Conservation (phyloP, 2,888 invertebrate genomes). For the Brachylomia viminalis region DNA sequence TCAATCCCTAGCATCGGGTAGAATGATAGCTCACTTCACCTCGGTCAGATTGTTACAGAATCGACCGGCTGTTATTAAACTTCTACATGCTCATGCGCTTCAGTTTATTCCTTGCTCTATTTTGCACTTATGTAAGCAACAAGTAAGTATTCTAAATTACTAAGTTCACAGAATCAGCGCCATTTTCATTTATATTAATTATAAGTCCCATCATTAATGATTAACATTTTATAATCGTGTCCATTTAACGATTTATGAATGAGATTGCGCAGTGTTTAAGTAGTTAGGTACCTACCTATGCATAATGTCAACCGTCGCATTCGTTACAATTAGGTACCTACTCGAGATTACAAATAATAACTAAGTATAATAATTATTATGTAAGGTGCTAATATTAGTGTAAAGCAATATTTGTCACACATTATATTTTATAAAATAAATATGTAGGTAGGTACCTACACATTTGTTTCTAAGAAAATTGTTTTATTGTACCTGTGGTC, state of each 20-base stretch:
- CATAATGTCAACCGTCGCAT: not conserved
- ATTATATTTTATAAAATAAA: slow-evolving; percentile 5
- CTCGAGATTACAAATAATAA: slow-evolving; percentile 12
- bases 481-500: slow-evolving; percentile 8
- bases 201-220: slow-evolving; percentile 33
- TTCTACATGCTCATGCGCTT: not conserved
- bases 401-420: not conserved
- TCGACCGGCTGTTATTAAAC: too few relatives aligned
- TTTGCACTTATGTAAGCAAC: too few relatives aligned
- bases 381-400: not conserved
- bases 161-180: not conserved
- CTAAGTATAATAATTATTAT: slow-evolving; percentile 3
- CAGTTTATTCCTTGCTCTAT: not conserved
- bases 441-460: slow-evolving; percentile 1
- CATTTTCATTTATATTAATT: slow-evolving; percentile 7
- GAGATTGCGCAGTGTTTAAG: not conserved
- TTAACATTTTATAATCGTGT: not conserved
- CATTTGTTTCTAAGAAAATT: slow-evolving; percentile 2
- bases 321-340: not conserved
- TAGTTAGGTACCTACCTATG: not conserved
- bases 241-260: not conserved
- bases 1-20: too few relatives aligned
- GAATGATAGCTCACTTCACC: too few relatives aligned
- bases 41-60: too few relatives aligned
- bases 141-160: not conserved